Evolutionary conservation across 2,888 invertebrate genomes (phyloP), one percentile per base, ranked within the genome.

Genomic region (Pristionchus entomophagus): DNA sequence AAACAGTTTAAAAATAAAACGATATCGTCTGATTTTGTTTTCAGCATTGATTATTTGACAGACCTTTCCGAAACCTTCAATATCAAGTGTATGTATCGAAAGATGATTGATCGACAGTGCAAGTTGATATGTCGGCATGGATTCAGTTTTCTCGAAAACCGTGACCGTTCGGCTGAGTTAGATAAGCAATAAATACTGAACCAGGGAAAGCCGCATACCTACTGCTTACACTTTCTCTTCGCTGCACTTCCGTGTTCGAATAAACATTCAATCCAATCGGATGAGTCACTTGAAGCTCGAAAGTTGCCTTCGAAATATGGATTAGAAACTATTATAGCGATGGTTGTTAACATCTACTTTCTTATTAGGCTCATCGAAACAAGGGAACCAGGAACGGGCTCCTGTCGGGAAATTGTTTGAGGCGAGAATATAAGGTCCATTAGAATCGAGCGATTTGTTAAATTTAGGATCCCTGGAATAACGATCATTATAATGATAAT

Each of bases 391-490:
- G 19, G 19, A 56, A 22, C 56, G 17, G 22, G 56, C 56, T 10
- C 56, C 56, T 22, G 56, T 22, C n/a, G 56, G 56, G 22, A 56
- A 56, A 56, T 56, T 56, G 56, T 56, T 56, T 14, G 56, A 56
- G 5, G 22, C 56, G 22, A 1, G 73, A 26, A 73, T 22, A 41
- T 41, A 73, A 6, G 22, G 38, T n/a, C 26, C 73, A 26, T 62
- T 62, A 1, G 73, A 73, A 3, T 14, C 41, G n/a, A 12, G 3
- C 26, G 41, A 41, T 41, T 41, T 45, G 41, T 35, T 65, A 35
- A 65, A 73, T 26, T 73, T 73, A n/a, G 73, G 41, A 41, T 73
- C 41, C 73, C 73, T 73, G n/a, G 17, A 62, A 62, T n/a, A 45
- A 45, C 3, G 29, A 10, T 14, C 0, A 10, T 5, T 59, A 22